Evolutionary conservation across 2,888 invertebrate species (phyloP).

Genomic region (Leptarthrus brevirostris): DNA sequence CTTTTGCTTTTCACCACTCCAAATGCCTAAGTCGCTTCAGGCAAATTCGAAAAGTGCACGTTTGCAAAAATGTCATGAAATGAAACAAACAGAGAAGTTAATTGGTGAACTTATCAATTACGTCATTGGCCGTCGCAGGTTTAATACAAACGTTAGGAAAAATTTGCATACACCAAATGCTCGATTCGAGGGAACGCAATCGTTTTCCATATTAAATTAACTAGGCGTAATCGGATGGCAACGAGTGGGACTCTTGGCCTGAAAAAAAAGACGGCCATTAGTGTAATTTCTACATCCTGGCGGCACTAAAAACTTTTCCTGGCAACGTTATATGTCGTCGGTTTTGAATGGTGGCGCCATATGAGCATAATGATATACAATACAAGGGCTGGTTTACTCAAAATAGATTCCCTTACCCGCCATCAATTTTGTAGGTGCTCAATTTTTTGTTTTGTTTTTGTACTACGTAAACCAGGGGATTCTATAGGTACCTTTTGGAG

Average conservation of each 20-base stretch:
- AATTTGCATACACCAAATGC: too few species aligned
- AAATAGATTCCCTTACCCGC: neutral
- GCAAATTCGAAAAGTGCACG: too few species aligned
- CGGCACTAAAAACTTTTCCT: neutral
- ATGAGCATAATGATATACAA: neutral
- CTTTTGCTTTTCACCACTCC: too few species aligned
- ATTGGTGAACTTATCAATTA: too few species aligned
- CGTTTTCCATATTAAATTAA: neutral
- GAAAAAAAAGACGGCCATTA: slow-evolving; percentile 5
- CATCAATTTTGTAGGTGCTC: neutral
- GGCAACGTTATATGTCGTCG: neutral
- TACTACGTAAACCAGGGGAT: too few species aligned
- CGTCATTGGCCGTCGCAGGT: too few species aligned
- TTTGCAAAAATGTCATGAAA: too few species aligned
- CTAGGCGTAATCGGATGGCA: slow-evolving; percentile 6
- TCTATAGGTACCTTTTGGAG: too few species aligned
- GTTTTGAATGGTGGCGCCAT: neutral
- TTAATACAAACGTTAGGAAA: too few species aligned
- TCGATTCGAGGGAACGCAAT: neutral
- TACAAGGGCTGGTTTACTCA: neutral
- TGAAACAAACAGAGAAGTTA: too few species aligned
- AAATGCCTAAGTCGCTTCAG: too few species aligned
- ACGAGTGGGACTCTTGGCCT: neutral
- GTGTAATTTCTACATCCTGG: slow-evolving; percentile 8
- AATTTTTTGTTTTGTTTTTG: too few species aligned